These are phyloP conservation scores for Centroberyx gerrardi DNA, from an alignment of 2,797 vertebrate genomes.

Conservation along the genomic window DNA sequence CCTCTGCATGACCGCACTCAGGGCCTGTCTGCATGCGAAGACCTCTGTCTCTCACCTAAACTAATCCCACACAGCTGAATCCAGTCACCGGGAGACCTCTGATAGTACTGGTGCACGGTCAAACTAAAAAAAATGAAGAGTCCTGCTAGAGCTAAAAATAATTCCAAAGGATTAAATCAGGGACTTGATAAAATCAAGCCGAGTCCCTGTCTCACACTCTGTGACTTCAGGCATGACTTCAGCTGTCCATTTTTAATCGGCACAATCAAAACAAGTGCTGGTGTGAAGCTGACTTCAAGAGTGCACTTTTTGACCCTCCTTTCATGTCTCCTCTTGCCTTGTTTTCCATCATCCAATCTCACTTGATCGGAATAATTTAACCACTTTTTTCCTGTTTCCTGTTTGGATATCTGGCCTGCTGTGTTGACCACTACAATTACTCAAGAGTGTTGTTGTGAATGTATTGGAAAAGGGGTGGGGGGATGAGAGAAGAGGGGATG, in stretches of 20 bases:
- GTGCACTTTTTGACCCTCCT: constrained; percentile 55
- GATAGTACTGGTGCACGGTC: constrained; percentile 49
- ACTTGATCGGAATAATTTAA: constrained; percentile 71
- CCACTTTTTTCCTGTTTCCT: constrained; percentile 71
- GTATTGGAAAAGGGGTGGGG: constrained; percentile 67
- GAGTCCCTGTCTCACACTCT: constrained; percentile 34
- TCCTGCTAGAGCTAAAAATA: constrained; percentile 77
- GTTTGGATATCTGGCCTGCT: constrained; percentile 76
- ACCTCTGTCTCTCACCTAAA: constrained; percentile 70
- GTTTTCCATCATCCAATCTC: constrained; percentile 66
- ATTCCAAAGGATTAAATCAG: constrained; percentile 51
- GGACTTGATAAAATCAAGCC: constrained; percentile 57
- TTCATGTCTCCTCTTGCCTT: constrained; percentile 54
- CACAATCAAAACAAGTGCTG: constrained; percentile 67
- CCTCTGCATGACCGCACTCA: constrained; percentile 58
- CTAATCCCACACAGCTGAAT: constrained; percentile 82
- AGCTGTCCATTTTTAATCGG: constrained; percentile 60
- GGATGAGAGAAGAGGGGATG: constrained; percentile 39
- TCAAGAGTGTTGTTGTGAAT: constrained; percentile 72
- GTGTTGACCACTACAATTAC: constrained; percentile 67
- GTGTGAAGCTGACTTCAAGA: constrained; percentile 53
- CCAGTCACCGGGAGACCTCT: constrained; percentile 65
- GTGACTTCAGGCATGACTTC: constrained; percentile 27
- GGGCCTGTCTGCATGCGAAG: constrained; percentile 68
- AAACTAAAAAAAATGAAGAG: constrained; percentile 4